Conservation (phyloP, 2,797 vertebrate species). For the Poeciliopsis paucimaculata region DNA sequence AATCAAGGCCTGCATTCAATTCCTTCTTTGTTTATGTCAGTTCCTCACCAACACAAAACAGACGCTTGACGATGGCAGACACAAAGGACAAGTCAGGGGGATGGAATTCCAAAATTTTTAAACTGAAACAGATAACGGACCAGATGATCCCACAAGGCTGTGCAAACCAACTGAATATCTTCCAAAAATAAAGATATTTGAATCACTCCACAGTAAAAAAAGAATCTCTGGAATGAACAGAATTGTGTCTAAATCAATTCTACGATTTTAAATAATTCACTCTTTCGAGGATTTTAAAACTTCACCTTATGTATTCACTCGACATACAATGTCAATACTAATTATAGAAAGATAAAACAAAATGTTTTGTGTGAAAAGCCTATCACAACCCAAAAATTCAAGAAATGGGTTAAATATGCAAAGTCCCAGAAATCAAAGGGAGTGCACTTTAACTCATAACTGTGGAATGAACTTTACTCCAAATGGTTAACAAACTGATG, state of each 20-base stretch:
- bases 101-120: not conserved
- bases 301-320: not conserved
- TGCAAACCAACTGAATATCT: not conserved
- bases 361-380: not conserved
- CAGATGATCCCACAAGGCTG: not conserved
- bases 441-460: not conserved
- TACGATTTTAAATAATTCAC: not conserved
- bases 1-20: not conserved
- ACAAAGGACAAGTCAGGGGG: not conserved
- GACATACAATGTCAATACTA: not conserved
- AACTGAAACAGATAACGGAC: not conserved
- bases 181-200: not conserved
- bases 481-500: not conserved
- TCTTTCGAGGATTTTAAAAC: too few relatives aligned
- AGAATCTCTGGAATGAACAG: not conserved
- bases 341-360: not conserved
- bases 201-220: not conserved
- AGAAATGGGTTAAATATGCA: not conserved
- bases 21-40: not conserved
- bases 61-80: not conserved
- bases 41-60: conserved; percentile 7
- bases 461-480: not conserved
- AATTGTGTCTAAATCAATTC: not conserved
- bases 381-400: not conserved
- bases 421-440: not conserved